These are phyloP conservation scores for Calyptommatus sinebrachiatus DNA, from an alignment of 2,113 vertebrate genomes.

Conservation along the genomic window DNA sequence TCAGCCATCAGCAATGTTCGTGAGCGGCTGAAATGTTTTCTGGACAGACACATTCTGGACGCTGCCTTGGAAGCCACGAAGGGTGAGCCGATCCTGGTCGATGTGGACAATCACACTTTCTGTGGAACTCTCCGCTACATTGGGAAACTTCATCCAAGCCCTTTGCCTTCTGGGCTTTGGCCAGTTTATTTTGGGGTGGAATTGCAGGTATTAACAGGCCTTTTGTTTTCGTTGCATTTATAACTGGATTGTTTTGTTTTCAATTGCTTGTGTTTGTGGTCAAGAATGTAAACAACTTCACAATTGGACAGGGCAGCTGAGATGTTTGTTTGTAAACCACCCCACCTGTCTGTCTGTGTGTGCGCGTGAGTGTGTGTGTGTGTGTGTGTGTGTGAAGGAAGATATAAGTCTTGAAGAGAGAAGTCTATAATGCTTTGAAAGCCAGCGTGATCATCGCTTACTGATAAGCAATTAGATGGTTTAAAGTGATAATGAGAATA, in stretches of 20 bases:
- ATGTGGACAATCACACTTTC: constrained; percentile 46
- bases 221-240: too few species aligned
- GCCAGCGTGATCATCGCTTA: too few species aligned
- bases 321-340: too few species aligned
- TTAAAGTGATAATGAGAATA: not conserved
- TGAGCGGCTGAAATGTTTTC: constrained; percentile 67
- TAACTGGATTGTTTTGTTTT: too few species aligned
- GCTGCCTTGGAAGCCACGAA: constrained; percentile 44
- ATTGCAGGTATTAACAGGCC: constrained; percentile 70
- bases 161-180: not conserved
- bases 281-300: too few species aligned
- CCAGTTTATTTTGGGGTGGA: constrained; percentile 78
- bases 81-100: constrained; percentile 57
- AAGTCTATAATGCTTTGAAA: too few species aligned
- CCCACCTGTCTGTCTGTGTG: too few species aligned
- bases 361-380: too few species aligned
- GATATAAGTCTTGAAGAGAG: too few species aligned
- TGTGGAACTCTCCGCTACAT: constrained; percentile 73
- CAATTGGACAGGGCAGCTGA: too few species aligned
- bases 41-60: constrained; percentile 47
- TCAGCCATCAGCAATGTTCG: constrained; percentile 48
- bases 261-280: too few species aligned
- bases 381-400: too few species aligned
- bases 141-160: constrained; percentile 45
- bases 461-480: not conserved